phyloP scores from a whole-genome alignment of 2,113 vertebrate species.

The Canis aureus region DNA sequence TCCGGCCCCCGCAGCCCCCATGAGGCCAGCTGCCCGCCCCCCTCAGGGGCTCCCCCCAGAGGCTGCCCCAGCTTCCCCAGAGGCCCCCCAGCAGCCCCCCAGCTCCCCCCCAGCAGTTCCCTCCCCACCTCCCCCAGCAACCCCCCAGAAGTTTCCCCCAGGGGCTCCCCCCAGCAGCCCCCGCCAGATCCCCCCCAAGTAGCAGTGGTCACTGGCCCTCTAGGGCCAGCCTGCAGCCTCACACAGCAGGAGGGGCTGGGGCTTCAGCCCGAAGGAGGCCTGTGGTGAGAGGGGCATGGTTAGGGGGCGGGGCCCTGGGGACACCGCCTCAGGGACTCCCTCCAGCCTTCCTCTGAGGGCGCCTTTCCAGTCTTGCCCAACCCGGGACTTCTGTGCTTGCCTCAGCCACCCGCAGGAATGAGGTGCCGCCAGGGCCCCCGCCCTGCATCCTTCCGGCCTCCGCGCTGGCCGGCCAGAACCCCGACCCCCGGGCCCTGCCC shows the following conservation, averaged over 20 bases:
- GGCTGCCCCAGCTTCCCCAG: background rate
- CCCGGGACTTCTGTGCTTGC: slow-evolving; percentile 57
- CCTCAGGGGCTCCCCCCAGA: background rate
- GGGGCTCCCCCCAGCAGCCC: background rate
- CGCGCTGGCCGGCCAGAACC: background rate
- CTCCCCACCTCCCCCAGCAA: background rate
- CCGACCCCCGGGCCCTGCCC: background rate
- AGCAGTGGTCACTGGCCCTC: background rate
- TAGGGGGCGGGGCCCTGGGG: background rate
- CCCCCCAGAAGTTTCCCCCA: too few species aligned
- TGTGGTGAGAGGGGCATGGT: background rate
- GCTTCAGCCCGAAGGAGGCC: background rate
- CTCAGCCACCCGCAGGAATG: slow-evolving; percentile 8
- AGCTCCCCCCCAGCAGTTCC: too few species aligned
- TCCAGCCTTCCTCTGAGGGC: background rate
- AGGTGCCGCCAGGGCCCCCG: background rate
- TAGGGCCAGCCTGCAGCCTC: background rate
- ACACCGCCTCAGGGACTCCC: background rate
- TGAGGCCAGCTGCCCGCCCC: background rate
- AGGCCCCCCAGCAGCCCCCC: too few species aligned
- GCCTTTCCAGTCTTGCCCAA: slow-evolving; percentile 85
- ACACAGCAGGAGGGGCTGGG: background rate
- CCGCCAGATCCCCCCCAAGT: too few species aligned
- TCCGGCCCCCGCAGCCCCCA: too few species aligned
- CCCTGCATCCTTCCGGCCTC: background rate